Conservation (phyloP, 2,888 invertebrate species). For the Eudasyphora cyanicolor region DNA sequence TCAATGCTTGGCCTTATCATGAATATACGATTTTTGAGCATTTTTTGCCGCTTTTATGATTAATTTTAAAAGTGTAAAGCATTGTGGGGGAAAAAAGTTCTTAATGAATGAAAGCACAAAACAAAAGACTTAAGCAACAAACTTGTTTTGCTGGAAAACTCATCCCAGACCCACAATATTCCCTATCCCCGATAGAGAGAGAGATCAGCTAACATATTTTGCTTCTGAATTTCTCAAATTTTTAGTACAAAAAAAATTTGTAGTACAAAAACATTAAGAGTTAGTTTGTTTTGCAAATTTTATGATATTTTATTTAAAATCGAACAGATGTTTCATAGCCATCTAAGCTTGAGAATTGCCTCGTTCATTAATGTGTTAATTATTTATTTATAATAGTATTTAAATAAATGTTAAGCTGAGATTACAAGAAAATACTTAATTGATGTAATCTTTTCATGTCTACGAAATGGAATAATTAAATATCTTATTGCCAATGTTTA, state of each 20-base stretch:
- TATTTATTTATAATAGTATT: slow-evolving; percentile 2
- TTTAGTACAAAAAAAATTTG: too few relatives aligned
- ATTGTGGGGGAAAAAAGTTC: slow-evolving; percentile 16
- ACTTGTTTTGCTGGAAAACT: slow-evolving; percentile 44
- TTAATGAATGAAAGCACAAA: slow-evolving; percentile 13
- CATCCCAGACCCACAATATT: neutral
- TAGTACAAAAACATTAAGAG: neutral
- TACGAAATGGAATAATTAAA: neutral
- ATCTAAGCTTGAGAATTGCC: neutral
- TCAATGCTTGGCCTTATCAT: slow-evolving; percentile 48
- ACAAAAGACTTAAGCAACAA: slow-evolving; percentile 57
- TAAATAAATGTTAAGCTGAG: neutral
- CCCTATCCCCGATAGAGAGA: too few relatives aligned
- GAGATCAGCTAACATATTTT: too few relatives aligned
- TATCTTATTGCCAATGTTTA: too few relatives aligned
- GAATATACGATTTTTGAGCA: slow-evolving; percentile 24
- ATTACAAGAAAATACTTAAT: slow-evolving; percentile 6
- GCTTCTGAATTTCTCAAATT: too few relatives aligned
- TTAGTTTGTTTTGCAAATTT: neutral
- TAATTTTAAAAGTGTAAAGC: neutral
- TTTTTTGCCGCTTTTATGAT: neutral
- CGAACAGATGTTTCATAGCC: neutral
- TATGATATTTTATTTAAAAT: slow-evolving; percentile 14
- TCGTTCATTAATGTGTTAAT: neutral
- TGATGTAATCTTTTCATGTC: neutral